phyloP scores from a whole-genome alignment of 2,113 vertebrate genomes.

The Cheirogaleus medius region DNA sequence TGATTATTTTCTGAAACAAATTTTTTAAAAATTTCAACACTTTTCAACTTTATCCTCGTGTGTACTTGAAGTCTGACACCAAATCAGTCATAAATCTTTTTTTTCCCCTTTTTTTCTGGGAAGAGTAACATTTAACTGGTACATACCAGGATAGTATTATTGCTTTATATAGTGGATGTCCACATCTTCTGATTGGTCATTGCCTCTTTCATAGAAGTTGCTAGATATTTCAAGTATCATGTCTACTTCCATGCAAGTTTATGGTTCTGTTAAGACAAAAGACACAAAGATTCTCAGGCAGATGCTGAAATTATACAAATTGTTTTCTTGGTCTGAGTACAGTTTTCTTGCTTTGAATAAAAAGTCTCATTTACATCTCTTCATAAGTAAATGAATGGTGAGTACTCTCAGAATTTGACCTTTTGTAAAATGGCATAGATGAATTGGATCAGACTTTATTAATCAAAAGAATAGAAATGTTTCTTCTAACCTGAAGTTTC shows the following conservation, averaged over 20 bases:
- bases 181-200: background rate
- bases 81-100: background rate
- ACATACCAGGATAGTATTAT: fast-evolving
- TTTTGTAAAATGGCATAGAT: background rate
- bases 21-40: background rate
- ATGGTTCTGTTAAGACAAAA: background rate
- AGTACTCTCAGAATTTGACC: background rate
- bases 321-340: background rate
- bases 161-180: background rate
- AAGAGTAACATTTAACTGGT: background rate
- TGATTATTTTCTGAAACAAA: background rate
- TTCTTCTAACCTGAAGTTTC: background rate
- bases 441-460: background rate
- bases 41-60: background rate
- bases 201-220: background rate
- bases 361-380: background rate
- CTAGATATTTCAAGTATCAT: background rate
- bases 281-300: background rate
- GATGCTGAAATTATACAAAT: background rate
- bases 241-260: background rate
- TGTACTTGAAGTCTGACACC: background rate
- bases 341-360: background rate
- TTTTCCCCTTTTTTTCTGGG: background rate
- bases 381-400: background rate
- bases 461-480: background rate